phyloP scores from a whole-genome alignment of 2,113 vertebrate species.

The Carassius auratus region DNA sequence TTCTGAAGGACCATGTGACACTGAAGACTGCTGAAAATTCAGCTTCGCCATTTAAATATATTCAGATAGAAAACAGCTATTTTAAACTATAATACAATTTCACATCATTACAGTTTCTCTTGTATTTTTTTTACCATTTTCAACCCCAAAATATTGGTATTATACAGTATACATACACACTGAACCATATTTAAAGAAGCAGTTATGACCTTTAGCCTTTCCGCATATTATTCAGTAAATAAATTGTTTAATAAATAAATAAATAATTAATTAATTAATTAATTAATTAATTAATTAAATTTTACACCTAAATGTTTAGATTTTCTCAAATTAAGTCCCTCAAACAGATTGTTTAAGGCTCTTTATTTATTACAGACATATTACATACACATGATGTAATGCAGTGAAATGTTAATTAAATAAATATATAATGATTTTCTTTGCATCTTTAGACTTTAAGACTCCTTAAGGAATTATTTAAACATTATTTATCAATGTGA shows the following conservation, averaged over 20 bases:
- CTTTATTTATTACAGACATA: neutral
- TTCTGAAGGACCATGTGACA: neutral
- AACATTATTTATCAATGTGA: neutral
- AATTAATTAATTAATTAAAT: too few relatives aligned
- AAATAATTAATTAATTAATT: too few relatives aligned
- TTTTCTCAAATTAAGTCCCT: too few relatives aligned
- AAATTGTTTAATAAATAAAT: too few relatives aligned
- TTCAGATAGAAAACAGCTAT: neutral
- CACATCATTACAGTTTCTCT: neutral
- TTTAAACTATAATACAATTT: neutral
- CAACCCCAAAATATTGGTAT: too few relatives aligned
- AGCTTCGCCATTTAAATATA: neutral
- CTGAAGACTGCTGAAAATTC: neutral
- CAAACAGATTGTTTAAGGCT: neutral
- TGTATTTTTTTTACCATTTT: too few relatives aligned
- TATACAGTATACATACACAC: too few relatives aligned
- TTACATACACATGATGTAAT: neutral
- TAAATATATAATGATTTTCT: neutral
- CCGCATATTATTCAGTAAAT: too few relatives aligned
- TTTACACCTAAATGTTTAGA: too few relatives aligned
- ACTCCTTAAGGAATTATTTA: neutral
- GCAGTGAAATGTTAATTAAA: neutral
- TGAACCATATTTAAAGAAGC: too few relatives aligned
- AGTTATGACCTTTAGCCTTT: too few relatives aligned
- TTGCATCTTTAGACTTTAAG: neutral